Base-by-base conservation (phyloP, 2,888 invertebrate genomes). In the Lordiphosa fenestrarum region DNA sequence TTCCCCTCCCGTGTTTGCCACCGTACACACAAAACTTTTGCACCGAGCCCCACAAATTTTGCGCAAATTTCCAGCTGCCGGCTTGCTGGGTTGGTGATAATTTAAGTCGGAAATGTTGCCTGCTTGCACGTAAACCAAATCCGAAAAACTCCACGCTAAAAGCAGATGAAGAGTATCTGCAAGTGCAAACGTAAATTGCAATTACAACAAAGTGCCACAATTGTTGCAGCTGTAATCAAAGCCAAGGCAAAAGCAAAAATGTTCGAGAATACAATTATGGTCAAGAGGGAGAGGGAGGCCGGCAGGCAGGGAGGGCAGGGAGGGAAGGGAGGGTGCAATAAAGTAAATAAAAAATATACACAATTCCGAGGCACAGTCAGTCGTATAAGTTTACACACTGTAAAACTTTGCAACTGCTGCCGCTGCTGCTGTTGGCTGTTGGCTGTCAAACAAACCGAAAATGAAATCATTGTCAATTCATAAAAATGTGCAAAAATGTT, bases 401-500 rank as follows among this genome's bases (percentile, higher is more conserved):
- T 5, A 47, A 41, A 36, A 47, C 9, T 46, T 30, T 51, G 48
- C 38, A 21, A 35, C 47, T 33, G 53, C 42, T 33, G 39, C 47
- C 13, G 33, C 47, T 39, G 53, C 42, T 23, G 39, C 47, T 39
- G 33, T 25, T n/a, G n/a, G n/a, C n/a, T 37, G 48, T 36, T 52
- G 53, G 53, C 74, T 77, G 81, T 77, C 70, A 77, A 77, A 74
- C 77, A 77, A 76, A 74, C 69, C 62, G 63, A 81, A 76, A 80
- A 83, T 80, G 74, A 80, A 83, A 83, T 83, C 78, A 80, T 83
- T 80, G 78, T 83, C 78, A 80, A 80, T 80, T 80, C 78, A 83
- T 83, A 80, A 80, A 83, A 76, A 53, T 80, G 63, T 62, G 72
- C 77, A 80, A 73, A 70, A 83, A 69, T 83, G 58, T 60, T 76